A percentile compares a stretch with the other conserved stretches of the same genome.
phyloP scores from a whole-genome alignment of 2,113 vertebrate species.

The Fulmarus glacialis region DNA sequence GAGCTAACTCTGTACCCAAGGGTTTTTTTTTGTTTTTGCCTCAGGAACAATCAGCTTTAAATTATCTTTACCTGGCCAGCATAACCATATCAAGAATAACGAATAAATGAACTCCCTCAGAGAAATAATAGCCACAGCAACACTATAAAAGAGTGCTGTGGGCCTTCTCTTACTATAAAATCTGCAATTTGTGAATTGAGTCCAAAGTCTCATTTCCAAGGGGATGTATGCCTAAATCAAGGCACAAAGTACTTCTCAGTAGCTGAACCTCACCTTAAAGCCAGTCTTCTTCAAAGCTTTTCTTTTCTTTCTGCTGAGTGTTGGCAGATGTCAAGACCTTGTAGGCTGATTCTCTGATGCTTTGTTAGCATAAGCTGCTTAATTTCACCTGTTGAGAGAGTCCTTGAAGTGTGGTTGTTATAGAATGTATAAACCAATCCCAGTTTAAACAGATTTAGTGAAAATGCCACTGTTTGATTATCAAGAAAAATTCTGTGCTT shows the following conservation, averaged over 20 bases:
- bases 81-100: not conserved
- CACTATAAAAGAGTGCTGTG: not conserved
- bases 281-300: not conserved
- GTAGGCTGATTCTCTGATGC: not conserved
- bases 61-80: not conserved
- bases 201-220: not conserved
- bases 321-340: not conserved
- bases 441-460: not conserved
- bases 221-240: not conserved
- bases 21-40: not conserved
- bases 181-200: not conserved
- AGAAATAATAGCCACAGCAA: not conserved
- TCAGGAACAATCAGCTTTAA: not conserved
- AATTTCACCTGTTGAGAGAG: not conserved
- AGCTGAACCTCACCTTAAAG: not conserved
- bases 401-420: not conserved
- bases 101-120: not conserved
- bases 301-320: not conserved
- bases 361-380: not conserved
- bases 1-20: not conserved
- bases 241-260: not conserved
- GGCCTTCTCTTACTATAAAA: not conserved
- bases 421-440: not conserved
- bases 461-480: not conserved
- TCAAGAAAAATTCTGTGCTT: not conserved